Percentiles rank a stretch among this genome's conserved stretches.
phyloP scores from a whole-genome alignment of 2,888 invertebrate genomes.

The Athetis lepigone region DNA sequence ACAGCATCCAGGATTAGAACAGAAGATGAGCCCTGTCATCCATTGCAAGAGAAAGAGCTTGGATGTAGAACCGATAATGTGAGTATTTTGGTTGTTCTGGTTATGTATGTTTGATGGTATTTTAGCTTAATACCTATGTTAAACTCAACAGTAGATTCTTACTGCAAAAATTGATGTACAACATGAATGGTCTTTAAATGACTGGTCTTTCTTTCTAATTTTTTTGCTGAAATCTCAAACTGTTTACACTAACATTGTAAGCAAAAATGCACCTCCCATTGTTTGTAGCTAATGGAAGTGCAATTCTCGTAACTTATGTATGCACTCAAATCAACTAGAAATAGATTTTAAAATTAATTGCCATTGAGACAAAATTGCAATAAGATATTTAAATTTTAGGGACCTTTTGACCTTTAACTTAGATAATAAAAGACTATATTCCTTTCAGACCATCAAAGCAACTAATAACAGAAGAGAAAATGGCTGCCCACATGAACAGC shows the following conservation, averaged over 20 bases:
- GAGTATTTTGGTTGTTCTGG: conserved; percentile 71
- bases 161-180: no score
- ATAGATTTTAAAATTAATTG: no score
- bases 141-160: not conserved
- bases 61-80: conserved; percentile 87
- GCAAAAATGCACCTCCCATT: not conserved
- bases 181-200: not conserved
- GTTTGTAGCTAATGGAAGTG: not conserved
- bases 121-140: not conserved
- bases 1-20: conserved; percentile 72
- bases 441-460: conserved; percentile 92
- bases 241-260: not conserved
- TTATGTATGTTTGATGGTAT: not conserved
- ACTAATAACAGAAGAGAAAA: conserved; percentile 95
- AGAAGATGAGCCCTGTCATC: conserved; percentile 71
- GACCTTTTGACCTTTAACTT: no score
- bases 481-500: conserved; percentile 94
- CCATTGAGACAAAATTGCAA: no score
- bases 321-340: no score
- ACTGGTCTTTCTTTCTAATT: not conserved
- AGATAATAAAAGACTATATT: not conserved
- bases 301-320: no score
- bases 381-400: no score
- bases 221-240: not conserved
- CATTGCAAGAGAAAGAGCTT: conserved; percentile 87